A percentile compares a stretch with the other conserved stretches of the same genome.
Conservation (phyloP, 2,888 invertebrate genomes). For the Pasiphila rectangulata region DNA sequence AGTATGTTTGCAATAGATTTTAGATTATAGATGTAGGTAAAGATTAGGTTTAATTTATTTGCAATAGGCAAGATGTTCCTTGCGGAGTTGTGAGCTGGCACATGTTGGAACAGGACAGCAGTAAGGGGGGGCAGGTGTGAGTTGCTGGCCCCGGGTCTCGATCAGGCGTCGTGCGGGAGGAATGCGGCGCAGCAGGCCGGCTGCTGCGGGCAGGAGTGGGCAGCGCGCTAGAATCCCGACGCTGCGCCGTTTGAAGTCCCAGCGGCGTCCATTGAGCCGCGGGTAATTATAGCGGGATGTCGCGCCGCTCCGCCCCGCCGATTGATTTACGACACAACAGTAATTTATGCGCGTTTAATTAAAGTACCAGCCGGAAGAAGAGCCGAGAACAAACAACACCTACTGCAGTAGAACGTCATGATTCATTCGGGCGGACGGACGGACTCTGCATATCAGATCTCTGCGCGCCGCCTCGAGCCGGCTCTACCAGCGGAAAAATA, state of each 20-base stretch:
- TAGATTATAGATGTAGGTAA: too few relatives aligned
- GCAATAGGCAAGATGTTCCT: too few relatives aligned
- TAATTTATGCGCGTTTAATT: conserved; percentile 75
- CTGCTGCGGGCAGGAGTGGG: too few relatives aligned
- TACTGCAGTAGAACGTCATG: conserved; percentile 26
- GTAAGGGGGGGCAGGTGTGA: too few relatives aligned
- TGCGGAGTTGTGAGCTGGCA: too few relatives aligned
- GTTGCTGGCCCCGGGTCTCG: too few relatives aligned
- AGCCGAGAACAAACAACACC: conserved; percentile 26
- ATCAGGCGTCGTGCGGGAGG: neutral
- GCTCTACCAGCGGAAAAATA: too few relatives aligned
- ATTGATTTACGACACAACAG: conserved; percentile 62
- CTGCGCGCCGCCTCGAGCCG: neutral
- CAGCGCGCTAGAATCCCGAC: conserved; percentile 46
- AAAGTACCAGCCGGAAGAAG: conserved; percentile 73
- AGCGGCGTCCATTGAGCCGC: conserved; percentile 48
- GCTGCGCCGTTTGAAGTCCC: conserved; percentile 50
- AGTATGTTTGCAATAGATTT: too few relatives aligned
- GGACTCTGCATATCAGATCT: too few relatives aligned
- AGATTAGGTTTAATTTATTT: too few relatives aligned
- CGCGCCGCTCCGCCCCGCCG: conserved; percentile 42
- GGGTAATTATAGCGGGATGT: conserved; percentile 40
- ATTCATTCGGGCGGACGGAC: conserved; percentile 33
- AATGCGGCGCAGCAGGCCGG: neutral
- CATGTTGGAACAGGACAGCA: too few relatives aligned